phyloP scores from a whole-genome alignment of 2,113 vertebrate species.

The Entosphenus tridentatus region DNA sequence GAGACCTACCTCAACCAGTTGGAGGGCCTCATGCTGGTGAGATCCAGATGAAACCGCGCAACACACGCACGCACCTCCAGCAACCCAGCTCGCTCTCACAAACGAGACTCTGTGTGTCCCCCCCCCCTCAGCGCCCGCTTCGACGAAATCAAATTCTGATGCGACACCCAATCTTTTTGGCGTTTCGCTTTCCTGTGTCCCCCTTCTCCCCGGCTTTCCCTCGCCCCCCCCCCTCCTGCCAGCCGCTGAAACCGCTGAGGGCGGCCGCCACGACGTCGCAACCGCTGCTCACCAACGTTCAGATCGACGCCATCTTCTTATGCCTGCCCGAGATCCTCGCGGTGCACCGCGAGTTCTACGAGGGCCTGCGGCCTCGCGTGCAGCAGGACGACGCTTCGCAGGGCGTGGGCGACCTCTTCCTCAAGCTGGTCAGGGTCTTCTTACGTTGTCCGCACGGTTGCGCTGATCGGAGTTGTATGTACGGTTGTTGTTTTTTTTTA shows the following conservation, averaged over 20 bases:
- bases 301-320: constrained; percentile 98
- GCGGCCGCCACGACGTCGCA: constrained; percentile 89
- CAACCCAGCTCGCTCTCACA: no score
- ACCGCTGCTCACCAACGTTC: constrained; percentile 59
- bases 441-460: neutral
- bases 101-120: no score
- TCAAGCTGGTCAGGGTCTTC: constrained; percentile 43
- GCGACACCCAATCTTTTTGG: no score
- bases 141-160: no score
- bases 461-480: neutral
- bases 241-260: constrained; percentile 97
- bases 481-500: neutral
- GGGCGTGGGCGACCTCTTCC: constrained; percentile 86
- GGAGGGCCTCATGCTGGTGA: constrained; percentile 80
- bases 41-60: constrained; percentile 9
- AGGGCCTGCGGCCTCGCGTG: constrained; percentile 60
- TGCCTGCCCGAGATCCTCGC: constrained; percentile 96
- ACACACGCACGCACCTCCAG: neutral
- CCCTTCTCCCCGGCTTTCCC: no score
- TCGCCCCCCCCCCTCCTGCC: constrained; percentile 9
- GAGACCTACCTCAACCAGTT: constrained; percentile 84
- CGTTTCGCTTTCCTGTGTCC: no score
- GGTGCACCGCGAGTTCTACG: constrained; percentile 92
- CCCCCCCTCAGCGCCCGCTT: no score
- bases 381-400: constrained; percentile 91